Conservation (phyloP, 2,797 vertebrate species). For the Arrhamphus sclerolepis region DNA sequence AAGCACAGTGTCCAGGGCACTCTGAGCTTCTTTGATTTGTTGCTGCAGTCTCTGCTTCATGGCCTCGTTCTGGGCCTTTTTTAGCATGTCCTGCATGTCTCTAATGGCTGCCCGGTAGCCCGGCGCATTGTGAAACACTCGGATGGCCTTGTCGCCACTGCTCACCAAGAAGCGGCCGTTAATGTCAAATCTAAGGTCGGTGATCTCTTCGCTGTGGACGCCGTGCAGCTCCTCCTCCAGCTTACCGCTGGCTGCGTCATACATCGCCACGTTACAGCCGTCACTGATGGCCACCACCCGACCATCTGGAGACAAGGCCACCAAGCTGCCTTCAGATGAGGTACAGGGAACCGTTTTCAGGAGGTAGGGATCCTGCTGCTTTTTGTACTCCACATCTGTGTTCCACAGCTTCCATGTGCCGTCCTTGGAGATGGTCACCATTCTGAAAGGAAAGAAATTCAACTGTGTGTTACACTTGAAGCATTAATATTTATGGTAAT, state of each 20-base stretch:
- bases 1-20: conserved; percentile 80
- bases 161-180: conserved; percentile 87
- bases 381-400: conserved; percentile 93
- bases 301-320: conserved; percentile 88
- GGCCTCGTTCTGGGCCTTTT: conserved; percentile 84
- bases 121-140: conserved; percentile 88
- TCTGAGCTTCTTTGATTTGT: conserved; percentile 87
- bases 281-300: conserved; percentile 86
- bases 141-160: conserved; percentile 87
- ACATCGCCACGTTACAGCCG: conserved; percentile 81
- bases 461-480: neutral
- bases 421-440: conserved; percentile 94
- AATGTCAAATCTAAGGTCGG: conserved; percentile 87
- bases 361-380: conserved; percentile 95
- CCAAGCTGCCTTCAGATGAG: conserved; percentile 77
- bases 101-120: conserved; percentile 88
- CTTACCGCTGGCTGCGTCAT: conserved; percentile 78
- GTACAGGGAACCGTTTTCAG: conserved; percentile 84
- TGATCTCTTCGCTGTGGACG: conserved; percentile 82
- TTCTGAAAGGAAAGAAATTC: conserved; percentile 73
- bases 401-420: conserved; percentile 97
- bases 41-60: conserved; percentile 89
- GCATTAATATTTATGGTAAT: neutral
- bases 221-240: conserved; percentile 85
- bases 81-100: conserved; percentile 89